Evolutionary conservation across 2,888 invertebrate species (phyloP), one percentile per base, ranked within the genome.

Genomic region (Drosophila paranaensis): DNA sequence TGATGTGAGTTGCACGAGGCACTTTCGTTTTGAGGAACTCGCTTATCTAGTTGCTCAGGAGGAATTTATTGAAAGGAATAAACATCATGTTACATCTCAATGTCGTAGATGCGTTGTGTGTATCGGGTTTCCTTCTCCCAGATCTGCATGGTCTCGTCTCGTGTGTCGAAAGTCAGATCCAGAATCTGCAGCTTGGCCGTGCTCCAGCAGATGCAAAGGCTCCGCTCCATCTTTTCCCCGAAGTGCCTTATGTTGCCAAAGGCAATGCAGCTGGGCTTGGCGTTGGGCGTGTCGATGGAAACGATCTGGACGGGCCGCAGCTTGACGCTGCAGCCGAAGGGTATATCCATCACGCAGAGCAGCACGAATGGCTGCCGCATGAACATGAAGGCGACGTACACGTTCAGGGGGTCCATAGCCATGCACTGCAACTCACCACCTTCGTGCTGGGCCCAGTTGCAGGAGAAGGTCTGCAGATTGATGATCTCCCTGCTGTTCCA

Each of bases 361-460:
- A 81, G 25, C 0, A 81, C 66, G 45, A 53, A 81, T 2, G 78
- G 45, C 0, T 46, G 55, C 1, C 20, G 6, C 14, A 63, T 56
- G 37, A 81, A 77, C 14, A 71, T 45, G 30, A 74, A 30, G 0
- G 84, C 74, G 37, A 81, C 37, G 30, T 62, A 66, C 1, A 56
- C 2, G 8, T 65, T 60, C 4, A 51, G 2, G 0, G 72, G 71
- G 42, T 83, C 81, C 35, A 77, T 51, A 9, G 65, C 56, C 2
- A 81, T 42, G 1, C 61, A 30, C 0, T 53, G 45, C 0, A 71
- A 46, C 0, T 33, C 11, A 3, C 68, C 60, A 8, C 70, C 66
- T 2, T 11, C 3, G 14, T 11, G n/a, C 0, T 6, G 0, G 1
- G 25, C 10, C 1, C 54, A 64, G 1, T 1, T 8, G 13, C 40